Evolutionary conservation across 2,113 vertebrate genomes (phyloP).

Genomic region (Channa maculata): DNA sequence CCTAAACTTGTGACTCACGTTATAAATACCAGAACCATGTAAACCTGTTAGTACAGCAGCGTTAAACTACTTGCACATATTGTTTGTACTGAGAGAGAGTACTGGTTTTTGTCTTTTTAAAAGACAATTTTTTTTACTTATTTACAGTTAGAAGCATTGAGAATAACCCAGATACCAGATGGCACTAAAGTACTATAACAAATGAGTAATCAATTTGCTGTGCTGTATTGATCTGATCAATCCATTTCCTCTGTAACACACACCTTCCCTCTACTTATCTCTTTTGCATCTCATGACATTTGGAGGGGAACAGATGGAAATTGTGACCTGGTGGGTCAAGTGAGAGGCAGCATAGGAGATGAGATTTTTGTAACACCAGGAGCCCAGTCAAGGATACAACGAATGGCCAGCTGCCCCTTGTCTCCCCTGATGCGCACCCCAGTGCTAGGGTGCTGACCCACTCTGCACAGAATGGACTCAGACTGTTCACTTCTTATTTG

Average conservation of each 20-base stretch:
- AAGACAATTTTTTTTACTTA: too few species aligned
- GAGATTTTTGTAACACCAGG: constrained; percentile 67
- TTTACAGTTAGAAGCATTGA: too few species aligned
- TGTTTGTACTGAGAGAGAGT: too few species aligned
- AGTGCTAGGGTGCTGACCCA: constrained; percentile 37
- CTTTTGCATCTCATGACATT: constrained; percentile 68
- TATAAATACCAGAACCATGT: too few species aligned
- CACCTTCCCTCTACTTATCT: constrained; percentile 50
- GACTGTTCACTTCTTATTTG: constrained; percentile 24
- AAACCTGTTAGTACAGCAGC: too few species aligned
- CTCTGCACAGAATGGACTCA: constrained; percentile 4
- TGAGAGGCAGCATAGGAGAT: constrained; percentile 72
- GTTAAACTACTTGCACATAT: too few species aligned
- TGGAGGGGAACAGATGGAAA: constrained; percentile 76
- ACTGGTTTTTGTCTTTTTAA: too few species aligned
- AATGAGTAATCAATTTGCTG: constrained; percentile 57
- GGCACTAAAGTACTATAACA: neutral
- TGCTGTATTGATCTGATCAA: constrained; percentile 40
- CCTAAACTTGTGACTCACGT: too few species aligned
- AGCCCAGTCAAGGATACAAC: constrained; percentile 61
- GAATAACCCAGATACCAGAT: too few species aligned
- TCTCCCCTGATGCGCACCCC: constrained; percentile 34
- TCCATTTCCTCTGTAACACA: constrained; percentile 36
- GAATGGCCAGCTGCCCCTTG: constrained; percentile 65
- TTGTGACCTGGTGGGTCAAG: constrained; percentile 64